A percentile compares a stretch with the other conserved stretches of the same genome.
phyloP scores from a whole-genome alignment of 2,888 invertebrate species.

The Sicus ferrugineus region DNA sequence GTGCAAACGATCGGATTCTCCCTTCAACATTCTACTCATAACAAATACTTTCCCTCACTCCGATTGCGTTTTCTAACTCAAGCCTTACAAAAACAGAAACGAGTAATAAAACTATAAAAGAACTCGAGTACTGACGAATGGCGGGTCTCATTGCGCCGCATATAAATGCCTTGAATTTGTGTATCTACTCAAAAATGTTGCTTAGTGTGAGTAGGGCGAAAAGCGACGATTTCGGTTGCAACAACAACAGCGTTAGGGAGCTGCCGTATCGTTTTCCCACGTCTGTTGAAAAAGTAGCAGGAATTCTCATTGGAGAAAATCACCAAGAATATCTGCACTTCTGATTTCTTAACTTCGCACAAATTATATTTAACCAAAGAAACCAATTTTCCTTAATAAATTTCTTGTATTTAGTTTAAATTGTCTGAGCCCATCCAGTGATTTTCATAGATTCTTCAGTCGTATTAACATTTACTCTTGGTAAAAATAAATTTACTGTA shows the following conservation, averaged over 20 bases:
- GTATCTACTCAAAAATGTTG: constrained; percentile 25
- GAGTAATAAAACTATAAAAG: background rate
- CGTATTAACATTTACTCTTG: too few relatives aligned
- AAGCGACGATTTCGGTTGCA: too few relatives aligned
- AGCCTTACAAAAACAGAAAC: constrained; percentile 26
- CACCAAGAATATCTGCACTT: too few relatives aligned
- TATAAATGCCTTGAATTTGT: constrained; percentile 1
- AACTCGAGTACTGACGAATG: background rate
- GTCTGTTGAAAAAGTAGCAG: background rate
- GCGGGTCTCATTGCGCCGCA: background rate
- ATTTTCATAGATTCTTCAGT: too few relatives aligned
- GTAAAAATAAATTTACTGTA: too few relatives aligned
- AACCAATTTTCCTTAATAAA: too few relatives aligned
- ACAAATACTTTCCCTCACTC: constrained; percentile 32
- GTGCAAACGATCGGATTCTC: background rate
- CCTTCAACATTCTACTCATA: constrained; percentile 35
- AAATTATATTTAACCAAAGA: too few relatives aligned
- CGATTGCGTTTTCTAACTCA: background rate
- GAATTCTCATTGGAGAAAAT: background rate
- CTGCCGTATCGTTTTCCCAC: too few relatives aligned
- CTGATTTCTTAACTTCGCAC: too few relatives aligned
- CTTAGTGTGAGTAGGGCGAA: background rate
- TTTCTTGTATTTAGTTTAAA: too few relatives aligned
- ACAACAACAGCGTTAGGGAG: too few relatives aligned
- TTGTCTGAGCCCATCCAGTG: too few relatives aligned